Base-by-base conservation (phyloP, 2,113 vertebrate genomes). In the Symphodus melops region DNA sequence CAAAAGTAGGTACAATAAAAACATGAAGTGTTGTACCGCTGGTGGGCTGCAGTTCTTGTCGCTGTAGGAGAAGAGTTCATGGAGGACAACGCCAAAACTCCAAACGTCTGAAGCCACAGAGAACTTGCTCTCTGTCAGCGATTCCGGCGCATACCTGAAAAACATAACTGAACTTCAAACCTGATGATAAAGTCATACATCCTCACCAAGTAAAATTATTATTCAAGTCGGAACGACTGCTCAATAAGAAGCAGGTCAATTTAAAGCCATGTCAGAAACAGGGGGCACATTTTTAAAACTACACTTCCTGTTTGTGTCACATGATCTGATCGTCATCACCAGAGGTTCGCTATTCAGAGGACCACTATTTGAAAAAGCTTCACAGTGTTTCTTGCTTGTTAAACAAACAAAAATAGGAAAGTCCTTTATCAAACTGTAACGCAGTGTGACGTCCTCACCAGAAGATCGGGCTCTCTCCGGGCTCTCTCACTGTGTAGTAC, bases 401-500 rank as follows among this genome's bases (percentile, higher is more conserved):
- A 9, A 21, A 41, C 2, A 0, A 4, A 20, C 36, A 58, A 2
- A 41, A 41, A 41, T 11, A 41, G 2, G 11, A 9, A 41, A 41
- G 11, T 1, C 16, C 44, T 14, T 46, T 46, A 13, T 16, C 1
- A 16, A 46, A 46, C 44, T 16, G 13, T 46, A 3, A 42, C 42
- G 65, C 59, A 52, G 64, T 10, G 12, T 23, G 51, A 41, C 14
- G 0, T 69, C 7, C 96, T 95, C 90, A 99, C 98, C 98, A 99
- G 90, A 99, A 99, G 90, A 99, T 99, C 74, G 98, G 98, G 82
- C 98, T 99, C 89, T 99, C 98, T 37, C 97, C 98, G 9, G 98
- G 98, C 80, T 99, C 96, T 77, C 95, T 96, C 23, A 99, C 98
- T 41, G 97, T 99, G 92, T 99, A 99, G 88, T 99, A 99, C 66